Evolutionary conservation across 2,888 invertebrate species (phyloP).

Genomic region (Chymomyza amoena): DNA sequence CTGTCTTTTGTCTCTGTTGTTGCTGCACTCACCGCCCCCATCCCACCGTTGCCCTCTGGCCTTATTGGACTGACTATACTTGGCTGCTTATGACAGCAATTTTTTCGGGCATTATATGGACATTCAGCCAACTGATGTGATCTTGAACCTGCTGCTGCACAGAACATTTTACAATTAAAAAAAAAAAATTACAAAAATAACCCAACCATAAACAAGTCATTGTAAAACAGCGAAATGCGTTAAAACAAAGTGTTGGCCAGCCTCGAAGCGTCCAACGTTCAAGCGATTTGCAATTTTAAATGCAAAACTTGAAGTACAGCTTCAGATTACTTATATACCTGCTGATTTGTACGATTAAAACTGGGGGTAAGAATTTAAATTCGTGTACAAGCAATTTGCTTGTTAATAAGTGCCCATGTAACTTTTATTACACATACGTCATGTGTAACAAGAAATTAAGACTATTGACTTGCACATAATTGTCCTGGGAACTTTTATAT

Average conservation of each 20-base stretch:
- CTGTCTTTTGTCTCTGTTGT: background rate
- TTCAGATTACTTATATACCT: background rate
- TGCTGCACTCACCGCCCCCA: background rate
- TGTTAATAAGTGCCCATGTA: background rate
- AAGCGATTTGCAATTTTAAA: background rate
- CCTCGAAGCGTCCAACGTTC: background rate
- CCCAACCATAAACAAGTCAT: constrained; percentile 6
- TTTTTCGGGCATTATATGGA: background rate
- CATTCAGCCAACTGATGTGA: background rate
- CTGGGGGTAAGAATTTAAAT: constrained; percentile 1
- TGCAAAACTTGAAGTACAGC: constrained; percentile 8
- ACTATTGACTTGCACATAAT: background rate
- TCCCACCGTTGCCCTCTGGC: background rate
- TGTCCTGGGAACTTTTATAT: background rate
- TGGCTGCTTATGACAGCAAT: background rate
- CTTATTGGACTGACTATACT: background rate
- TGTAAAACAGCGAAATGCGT: constrained; percentile 4
- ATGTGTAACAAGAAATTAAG: background rate
- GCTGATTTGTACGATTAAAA: constrained; percentile 2
- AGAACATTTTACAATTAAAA: constrained; percentile 4
- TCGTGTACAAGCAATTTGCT: background rate
- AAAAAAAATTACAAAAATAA: background rate
- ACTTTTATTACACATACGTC: background rate
- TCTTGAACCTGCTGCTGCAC: constrained; percentile 3
- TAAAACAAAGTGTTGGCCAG: constrained; percentile 2